Evolutionary conservation across 2,113 vertebrate genomes (phyloP).

Genomic region (Holacanthus passer): DNA sequence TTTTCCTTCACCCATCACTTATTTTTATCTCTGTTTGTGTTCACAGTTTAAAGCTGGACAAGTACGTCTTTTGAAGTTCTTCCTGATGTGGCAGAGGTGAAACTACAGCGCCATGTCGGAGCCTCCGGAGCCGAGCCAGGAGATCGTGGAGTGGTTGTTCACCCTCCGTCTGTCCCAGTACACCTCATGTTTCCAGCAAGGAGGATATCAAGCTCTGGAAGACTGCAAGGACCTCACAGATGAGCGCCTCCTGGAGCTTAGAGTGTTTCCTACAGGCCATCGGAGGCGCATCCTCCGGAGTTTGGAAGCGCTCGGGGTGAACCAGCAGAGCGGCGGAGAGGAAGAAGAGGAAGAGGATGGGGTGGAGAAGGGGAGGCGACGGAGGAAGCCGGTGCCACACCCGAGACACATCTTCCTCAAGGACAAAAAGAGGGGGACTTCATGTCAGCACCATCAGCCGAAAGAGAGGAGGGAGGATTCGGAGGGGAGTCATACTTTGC

Average conservation of each 20-base stretch:
- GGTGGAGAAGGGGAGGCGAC: neutral
- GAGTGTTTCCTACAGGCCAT: constrained; percentile 92
- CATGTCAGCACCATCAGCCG: constrained; percentile 28
- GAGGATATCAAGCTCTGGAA: constrained; percentile 83
- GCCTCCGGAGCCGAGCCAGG: constrained; percentile 67
- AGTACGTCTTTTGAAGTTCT: neutral
- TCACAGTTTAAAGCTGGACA: constrained; percentile 20
- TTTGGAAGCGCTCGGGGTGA: constrained; percentile 79
- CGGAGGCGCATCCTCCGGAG: constrained; percentile 92
- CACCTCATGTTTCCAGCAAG: constrained; percentile 79
- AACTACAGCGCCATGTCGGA: constrained; percentile 83
- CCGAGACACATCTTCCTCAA: constrained; percentile 74
- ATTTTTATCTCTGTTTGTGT: constrained; percentile 11
- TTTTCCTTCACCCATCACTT: neutral
- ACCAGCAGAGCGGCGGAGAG: constrained; percentile 10
- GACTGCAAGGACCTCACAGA: constrained; percentile 88
- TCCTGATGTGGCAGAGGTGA: constrained; percentile 45
- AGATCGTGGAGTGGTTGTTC: constrained; percentile 87
- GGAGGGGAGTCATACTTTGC: constrained; percentile 59
- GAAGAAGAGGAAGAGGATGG: constrained; percentile 26
- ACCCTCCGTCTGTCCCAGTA: constrained; percentile 92
- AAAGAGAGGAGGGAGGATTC: constrained; percentile 10
- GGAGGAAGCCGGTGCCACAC: constrained; percentile 56
- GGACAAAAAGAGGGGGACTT: constrained; percentile 51
- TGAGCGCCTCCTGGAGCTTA: constrained; percentile 84